phyloP scores from a whole-genome alignment of 2,113 vertebrate species.

The Apodemus sylvaticus region DNA sequence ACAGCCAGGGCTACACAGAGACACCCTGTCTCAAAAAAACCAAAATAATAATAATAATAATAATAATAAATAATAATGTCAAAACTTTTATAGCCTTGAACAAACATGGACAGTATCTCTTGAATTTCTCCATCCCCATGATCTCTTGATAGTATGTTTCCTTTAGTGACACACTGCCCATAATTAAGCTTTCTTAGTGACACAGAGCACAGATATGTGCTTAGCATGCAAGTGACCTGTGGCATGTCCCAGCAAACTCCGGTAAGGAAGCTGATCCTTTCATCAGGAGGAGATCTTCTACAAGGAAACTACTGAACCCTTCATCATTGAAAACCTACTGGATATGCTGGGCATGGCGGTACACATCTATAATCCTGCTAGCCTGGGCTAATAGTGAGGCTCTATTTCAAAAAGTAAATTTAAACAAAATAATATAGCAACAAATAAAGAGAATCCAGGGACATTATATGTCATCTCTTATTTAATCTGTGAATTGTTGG shows the following conservation, averaged over 20 bases:
- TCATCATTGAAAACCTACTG: not conserved
- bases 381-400: not conserved
- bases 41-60: too few relatives aligned
- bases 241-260: not conserved
- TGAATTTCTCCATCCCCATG: not conserved
- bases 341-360: not conserved
- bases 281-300: not conserved
- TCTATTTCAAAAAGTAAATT: not conserved
- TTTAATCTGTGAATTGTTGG: not conserved
- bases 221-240: not conserved
- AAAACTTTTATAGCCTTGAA: conserved; percentile 69
- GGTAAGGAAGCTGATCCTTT: not conserved
- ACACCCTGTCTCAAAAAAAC: too few relatives aligned
- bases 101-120: not conserved
- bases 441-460: not conserved
- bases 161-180: not conserved
- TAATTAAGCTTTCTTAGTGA: not conserved
- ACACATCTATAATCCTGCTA: not conserved
- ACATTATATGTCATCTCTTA: not conserved
- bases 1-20: too few relatives aligned
- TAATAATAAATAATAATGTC: too few relatives aligned
- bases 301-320: not conserved
- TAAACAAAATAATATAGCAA: not conserved
- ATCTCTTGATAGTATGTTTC: not conserved
- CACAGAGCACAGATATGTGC: not conserved